Base-by-base conservation (phyloP, 2,888 invertebrate genomes). In the Drosophila mercatorum region DNA sequence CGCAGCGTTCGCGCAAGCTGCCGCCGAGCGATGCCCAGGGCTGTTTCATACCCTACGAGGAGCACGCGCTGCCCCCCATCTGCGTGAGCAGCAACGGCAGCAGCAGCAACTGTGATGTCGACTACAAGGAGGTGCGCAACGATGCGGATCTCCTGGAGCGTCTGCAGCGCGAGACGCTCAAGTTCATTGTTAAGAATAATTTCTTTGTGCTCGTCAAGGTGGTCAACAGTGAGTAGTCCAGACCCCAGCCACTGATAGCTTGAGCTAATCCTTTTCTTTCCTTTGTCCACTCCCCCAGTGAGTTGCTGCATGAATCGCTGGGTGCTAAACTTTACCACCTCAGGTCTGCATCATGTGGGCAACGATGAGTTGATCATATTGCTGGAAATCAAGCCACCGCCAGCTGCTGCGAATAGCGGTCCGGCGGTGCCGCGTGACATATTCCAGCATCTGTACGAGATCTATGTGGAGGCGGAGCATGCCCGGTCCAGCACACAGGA, bases 331-430 rank as follows among this genome's bases (percentile, higher is more conserved):
- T 95, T 97, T 83, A 95, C 96, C 28, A 96, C 96, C 0, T 94
- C 94, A 78, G 97, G 97, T 14, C 93, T 97, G 92, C 95, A 95
- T 68, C 95, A 95, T 67, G 96, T 97, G 22, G 97, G 96, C 3
- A 97, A 97, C 90, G 97, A 97, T 90, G 97, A 97, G 93, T 93
- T 97, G 26, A 94, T 97, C 52, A 94, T 97, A 65, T 91, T 97
- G 44, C 92, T 97, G 28, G 96, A 97, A 91, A 93, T 95, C 40
- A 95, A 95, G 5, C 94, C 94, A 61, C 95, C 96, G 12, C 34
- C 80, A 3, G 70, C 47, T 14, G 28, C 53, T 17, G 66, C 40
- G 14, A 17, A 46, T n/a, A 47, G 43, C 6, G 46, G 78, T 2
- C 71, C 80, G 14, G 41, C 75, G 0, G 67, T 86, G 36, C 96